Evolutionary conservation across 2,888 invertebrate genomes (phyloP).

Genomic region (Heliothis peltigera): DNA sequence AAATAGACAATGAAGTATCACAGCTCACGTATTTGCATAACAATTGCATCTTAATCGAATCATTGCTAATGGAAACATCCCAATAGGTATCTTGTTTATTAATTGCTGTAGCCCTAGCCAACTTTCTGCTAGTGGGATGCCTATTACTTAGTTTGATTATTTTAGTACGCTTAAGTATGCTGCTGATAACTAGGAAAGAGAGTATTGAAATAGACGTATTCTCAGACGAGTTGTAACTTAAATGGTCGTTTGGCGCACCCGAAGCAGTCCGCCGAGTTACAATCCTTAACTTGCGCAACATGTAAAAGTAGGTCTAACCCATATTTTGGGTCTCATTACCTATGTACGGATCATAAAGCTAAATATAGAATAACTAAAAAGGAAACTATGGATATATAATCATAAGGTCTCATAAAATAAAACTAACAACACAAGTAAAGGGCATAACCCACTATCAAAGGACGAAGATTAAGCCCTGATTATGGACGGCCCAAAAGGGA

Average conservation of each 20-base stretch:
- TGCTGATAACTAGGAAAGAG: background rate
- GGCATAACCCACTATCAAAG: background rate
- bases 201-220: background rate
- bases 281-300: background rate
- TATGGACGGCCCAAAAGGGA: background rate
- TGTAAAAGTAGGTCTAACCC: background rate
- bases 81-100: constrained; percentile 58
- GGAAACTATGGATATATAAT: background rate
- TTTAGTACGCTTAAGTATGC: background rate
- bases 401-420: constrained; percentile 5
- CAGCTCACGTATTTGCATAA: constrained; percentile 70
- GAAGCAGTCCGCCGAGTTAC: background rate
- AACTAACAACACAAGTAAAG: background rate
- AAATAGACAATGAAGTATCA: constrained; percentile 71
- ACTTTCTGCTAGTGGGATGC: constrained; percentile 6
- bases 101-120: constrained; percentile 32
- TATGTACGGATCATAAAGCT: background rate
- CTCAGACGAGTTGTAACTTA: background rate
- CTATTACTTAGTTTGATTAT: constrained; percentile 1
- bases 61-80: constrained; percentile 64
- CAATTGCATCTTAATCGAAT: constrained; percentile 69
- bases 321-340: background rate
- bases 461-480: constrained; percentile 1
- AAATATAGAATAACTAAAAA: constrained; percentile 2
- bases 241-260: background rate